A percentile compares a stretch with the other conserved stretches of the same genome.
These are phyloP conservation scores for Aphaenogaster rudis DNA, from an alignment of 1,140 invertebrate species.

Conservation along the genomic window DNA sequence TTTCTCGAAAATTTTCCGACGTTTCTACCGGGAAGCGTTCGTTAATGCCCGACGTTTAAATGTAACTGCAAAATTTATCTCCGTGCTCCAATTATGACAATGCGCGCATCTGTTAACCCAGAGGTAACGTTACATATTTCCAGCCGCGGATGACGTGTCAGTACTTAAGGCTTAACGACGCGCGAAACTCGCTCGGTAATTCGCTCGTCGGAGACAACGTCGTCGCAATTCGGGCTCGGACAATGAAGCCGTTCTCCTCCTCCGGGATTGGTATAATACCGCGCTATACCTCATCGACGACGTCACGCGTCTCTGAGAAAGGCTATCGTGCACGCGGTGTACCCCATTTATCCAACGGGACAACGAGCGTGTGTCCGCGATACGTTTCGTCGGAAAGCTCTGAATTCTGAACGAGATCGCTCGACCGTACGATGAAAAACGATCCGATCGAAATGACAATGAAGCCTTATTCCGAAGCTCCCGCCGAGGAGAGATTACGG, in stretches of 20 bases:
- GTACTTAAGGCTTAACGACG: conserved; percentile 55
- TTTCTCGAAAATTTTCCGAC: background rate
- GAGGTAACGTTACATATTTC: conserved; percentile 46
- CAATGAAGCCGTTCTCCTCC: conserved; percentile 47
- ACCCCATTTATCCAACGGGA: conserved; percentile 52
- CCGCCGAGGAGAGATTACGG: background rate
- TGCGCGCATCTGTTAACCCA: conserved; percentile 21
- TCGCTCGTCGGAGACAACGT: conserved; percentile 37
- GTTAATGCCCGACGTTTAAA: conserved; percentile 42
- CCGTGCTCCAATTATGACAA: conserved; percentile 27
- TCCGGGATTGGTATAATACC: conserved; percentile 21
- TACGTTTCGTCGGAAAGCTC: background rate
- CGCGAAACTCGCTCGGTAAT: conserved; percentile 45
- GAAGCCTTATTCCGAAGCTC: background rate
- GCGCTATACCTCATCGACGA: conserved; percentile 15
- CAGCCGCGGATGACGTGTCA: conserved; percentile 22
- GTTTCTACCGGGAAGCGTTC: background rate
- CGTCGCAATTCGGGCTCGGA: conserved; percentile 35
- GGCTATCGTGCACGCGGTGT: conserved; percentile 33
- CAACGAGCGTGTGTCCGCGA: conserved; percentile 41
- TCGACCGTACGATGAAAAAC: background rate
- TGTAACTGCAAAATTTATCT: conserved; percentile 29
- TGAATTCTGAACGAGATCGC: conserved; percentile 33
- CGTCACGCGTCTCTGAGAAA: conserved; percentile 53
- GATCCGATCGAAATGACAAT: conserved; percentile 25